Conservation (phyloP, 2,113 vertebrate species). For the Sinosuthora webbiana region DNA sequence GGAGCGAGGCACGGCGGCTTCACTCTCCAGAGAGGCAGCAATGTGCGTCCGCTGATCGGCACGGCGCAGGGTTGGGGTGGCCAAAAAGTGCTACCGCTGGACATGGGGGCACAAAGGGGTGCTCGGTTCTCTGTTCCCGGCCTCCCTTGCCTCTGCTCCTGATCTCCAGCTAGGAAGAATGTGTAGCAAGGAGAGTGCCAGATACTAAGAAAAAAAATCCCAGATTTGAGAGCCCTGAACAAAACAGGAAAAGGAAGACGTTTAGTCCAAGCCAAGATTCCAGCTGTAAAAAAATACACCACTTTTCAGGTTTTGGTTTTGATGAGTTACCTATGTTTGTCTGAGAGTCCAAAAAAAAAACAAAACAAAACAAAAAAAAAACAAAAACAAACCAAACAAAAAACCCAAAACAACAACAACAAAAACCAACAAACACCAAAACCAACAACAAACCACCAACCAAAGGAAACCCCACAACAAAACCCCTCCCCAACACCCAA, state of each 20-base stretch:
- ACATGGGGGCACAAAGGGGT: fast-evolving
- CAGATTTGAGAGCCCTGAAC: neutral
- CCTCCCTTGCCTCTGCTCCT: too few species aligned
- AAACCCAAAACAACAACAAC: too few species aligned
- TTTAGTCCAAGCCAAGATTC: neutral
- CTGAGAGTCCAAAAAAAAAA: neutral
- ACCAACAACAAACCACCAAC: neutral
- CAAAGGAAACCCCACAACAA: too few species aligned
- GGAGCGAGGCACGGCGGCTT: neutral
- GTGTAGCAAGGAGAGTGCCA: neutral
- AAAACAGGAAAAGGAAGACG: conserved; percentile 26
- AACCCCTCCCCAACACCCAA: neutral
- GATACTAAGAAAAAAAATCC: neutral
- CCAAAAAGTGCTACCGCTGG: fast-evolving
- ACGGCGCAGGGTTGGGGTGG: neutral
- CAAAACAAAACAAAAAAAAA: too few species aligned
- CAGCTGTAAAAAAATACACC: neutral
- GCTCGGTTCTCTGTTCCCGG: neutral
- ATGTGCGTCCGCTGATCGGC: neutral
- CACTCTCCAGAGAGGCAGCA: neutral
- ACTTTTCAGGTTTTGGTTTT: neutral
- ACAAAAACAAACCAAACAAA: too few species aligned
- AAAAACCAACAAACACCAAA: neutral
- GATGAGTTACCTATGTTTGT: neutral
- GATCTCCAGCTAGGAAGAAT: neutral